Base-by-base conservation (phyloP, 2,888 invertebrate species). In the Phrixothrix hirtus region DNA sequence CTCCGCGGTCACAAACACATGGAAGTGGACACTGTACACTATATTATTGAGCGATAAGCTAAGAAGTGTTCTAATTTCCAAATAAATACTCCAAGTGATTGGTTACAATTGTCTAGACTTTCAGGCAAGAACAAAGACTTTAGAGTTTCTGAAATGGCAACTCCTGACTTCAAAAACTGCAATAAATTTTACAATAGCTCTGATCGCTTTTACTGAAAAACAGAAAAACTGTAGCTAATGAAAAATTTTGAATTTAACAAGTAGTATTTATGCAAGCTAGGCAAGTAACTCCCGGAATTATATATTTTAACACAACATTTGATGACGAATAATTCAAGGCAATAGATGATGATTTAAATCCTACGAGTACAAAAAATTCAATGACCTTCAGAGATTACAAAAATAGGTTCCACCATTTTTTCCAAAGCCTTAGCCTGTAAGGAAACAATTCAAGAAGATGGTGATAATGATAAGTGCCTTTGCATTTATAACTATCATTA, bases 71-170 rank as follows among this genome's bases (percentile, higher is more conserved):
- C n/a, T n/a, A n/a, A n/a, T n/a, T n/a, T n/a, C n/a, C n/a, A n/a
- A n/a, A n/a, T n/a, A n/a, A n/a, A n/a, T n/a, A n/a, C n/a, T n/a
- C n/a, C n/a, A n/a, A n/a, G n/a, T n/a, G n/a, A n/a, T n/a, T n/a
- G n/a, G n/a, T 7, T 13, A 3, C 13, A 32, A 14, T 13, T 32
- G 32, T 11, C 32, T 14, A 11, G 4, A 11, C 4, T 32, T 14
- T 32, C 32, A 4, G 14, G 32, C 6, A 32, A 32, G 12, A 32
- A 32, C 14, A 32, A 4, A 32, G 32, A 32, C 14, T 32, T 32
- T 32, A 14, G 6, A 13, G 32, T 32, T 5, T 32, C 12, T 32
- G 14, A 32, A 32, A 32, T 32, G 14, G 12, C 14, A 14, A 32
- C 32, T 14, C 32, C 14, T 14, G 12, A 32, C 2, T 32, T 32